Base-by-base conservation (phyloP, 2,888 invertebrate species). In the Sminthurides aquaticus region DNA sequence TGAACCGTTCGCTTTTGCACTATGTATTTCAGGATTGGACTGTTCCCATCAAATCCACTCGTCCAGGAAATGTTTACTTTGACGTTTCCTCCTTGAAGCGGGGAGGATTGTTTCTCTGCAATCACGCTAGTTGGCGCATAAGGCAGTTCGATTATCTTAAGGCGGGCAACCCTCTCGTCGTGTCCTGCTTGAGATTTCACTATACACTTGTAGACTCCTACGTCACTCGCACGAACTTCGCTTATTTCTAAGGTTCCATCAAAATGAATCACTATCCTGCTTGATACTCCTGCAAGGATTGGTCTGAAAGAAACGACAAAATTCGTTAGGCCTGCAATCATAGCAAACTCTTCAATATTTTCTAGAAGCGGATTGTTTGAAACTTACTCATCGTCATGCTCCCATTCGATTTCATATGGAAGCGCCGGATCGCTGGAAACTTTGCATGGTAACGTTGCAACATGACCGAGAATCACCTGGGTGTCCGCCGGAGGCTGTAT, bases 41-140 rank as follows among this genome's bases (percentile, higher is more conserved):
- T 94, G 79, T 99, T 97, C 63, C 99, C 99, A 80, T 98, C 93
- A 79, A 97, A 99, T 28, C 94, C 94, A 0, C 93, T 90, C 15
- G 89, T 89, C 97, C 98, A 99, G 24, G 88, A 88, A 2, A 98
- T 87, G 77, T 94, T 91, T 69, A 97, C 90, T 64, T 81, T 77
- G 85, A 85, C 67, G 49, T 67, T 74, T 11, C 71, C 71, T 49
- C 72, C 71, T 67, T 68, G 60, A 8, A 57, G 58, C n/a, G 80
- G 66, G n/a, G n/a, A n/a, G n/a, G n/a, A n/a, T n/a, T n/a, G n/a
- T 48, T 83, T 76, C 5, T 76, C 76, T 0, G 94, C 96, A 72
- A 86, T 84, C 0, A 92, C 90, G 77, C 91, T 90, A 56, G 88
- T 88, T 0, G 98, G 98, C 27, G 94, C 88, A 77, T 91, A 92